A percentile compares a stretch with the other conserved stretches of the same genome.
Evolutionary conservation across 2,797 vertebrate species (phyloP).

Genomic region (Lagorchestes hirsutus): DNA sequence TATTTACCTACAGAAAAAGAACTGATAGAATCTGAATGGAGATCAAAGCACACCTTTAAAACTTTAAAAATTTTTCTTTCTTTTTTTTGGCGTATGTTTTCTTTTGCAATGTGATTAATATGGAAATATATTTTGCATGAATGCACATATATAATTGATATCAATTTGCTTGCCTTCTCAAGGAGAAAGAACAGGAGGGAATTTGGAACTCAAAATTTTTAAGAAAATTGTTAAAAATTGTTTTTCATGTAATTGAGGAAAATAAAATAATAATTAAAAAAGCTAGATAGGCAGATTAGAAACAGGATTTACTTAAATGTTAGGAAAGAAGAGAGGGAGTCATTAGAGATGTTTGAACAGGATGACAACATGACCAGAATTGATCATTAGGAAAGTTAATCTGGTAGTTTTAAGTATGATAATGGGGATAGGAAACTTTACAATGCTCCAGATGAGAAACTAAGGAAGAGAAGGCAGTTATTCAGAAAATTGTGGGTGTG

Average conservation of each 20-base stretch:
- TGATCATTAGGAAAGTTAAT: background rate
- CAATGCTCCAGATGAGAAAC: background rate
- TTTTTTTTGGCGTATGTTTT: background rate
- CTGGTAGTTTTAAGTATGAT: background rate
- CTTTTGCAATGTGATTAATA: background rate
- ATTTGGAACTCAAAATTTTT: background rate
- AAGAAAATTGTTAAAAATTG: background rate
- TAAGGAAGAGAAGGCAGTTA: background rate
- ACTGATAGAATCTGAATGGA: background rate
- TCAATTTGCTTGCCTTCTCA: background rate
- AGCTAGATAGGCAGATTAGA: background rate
- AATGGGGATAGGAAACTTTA: background rate
- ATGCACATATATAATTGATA: background rate
- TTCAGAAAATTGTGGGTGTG: background rate
- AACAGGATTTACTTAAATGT: background rate
- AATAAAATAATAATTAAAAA: background rate
- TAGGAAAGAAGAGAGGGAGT: background rate
- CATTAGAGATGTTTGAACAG: background rate
- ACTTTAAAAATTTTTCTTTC: background rate
- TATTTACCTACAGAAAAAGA: background rate
- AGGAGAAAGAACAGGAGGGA: background rate
- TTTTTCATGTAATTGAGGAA: background rate
- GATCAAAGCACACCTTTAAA: background rate
- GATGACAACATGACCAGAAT: background rate
- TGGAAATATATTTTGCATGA: background rate